Evolutionary conservation across 2,113 vertebrate species (phyloP), one percentile per base, ranked within the genome.

Genomic region (Abramis brama): DNA sequence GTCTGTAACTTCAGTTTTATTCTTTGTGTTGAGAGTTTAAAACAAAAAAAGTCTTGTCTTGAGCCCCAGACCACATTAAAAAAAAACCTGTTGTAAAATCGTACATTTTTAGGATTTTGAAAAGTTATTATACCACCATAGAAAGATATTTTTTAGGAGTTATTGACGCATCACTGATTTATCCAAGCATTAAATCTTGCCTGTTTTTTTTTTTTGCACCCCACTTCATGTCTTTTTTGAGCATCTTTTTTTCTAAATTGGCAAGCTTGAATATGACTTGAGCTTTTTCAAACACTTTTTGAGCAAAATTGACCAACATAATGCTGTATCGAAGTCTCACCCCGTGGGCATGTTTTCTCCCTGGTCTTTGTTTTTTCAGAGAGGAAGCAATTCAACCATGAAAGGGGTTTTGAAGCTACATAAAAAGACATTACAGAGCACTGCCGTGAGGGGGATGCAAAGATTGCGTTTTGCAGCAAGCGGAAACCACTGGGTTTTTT

Each of bases 381-480:
- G 62, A 60, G 83, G 73, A 87, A 86, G 86, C 57, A 79, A 82
- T 84, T 91, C 71, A 82, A 81, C 80, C 87, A 87, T 88, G 87
- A 89, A 86, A 89, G 87, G 60, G 77, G 43, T 77, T 87, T 83
- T 87, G 73, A 85, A 80, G 73, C 75, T 57, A 76, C 83, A 82
- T 71, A 87, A 76, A 88, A 86, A 59, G 43, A 81, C 25, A 33
- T 25, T 19, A 52, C 62, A 36, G 66, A 9, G 55, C 17, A 66
- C 15, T 79, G 75, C 83, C n/a, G 47, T 76, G 74, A 76, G 74
- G 47, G 25, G 74, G 74, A 60, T 83, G 87, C 74, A 73, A 66
- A 84, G 79, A 68, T 82, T 70, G 79, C 45, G 50, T 83, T 77
- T 60, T 60, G 23, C 30, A 75, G 83, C 15, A 70, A 84, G 64